These are phyloP conservation scores for Sminthurinus aureus DNA, from an alignment of 2,888 invertebrate species.

Conservation along the genomic window DNA sequence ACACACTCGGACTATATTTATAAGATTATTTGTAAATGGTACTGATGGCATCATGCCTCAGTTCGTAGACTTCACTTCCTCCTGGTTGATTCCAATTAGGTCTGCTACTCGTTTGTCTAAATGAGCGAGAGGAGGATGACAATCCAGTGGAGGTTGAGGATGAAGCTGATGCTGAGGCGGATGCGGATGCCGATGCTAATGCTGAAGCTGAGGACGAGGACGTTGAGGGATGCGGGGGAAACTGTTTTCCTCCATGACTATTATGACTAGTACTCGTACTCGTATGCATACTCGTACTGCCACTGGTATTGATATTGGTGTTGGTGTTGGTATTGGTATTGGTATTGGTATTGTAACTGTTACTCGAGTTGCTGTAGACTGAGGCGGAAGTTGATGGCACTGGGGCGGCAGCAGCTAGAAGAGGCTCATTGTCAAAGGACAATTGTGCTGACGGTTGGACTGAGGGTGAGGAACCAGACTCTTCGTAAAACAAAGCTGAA, in stretches of 20 bases:
- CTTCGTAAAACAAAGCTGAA: constrained; percentile 47
- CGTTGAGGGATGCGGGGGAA: constrained; percentile 19
- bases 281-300: neutral
- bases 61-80: constrained; percentile 64
- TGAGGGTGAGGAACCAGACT: constrained; percentile 48
- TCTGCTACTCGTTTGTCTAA: constrained; percentile 43
- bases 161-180: constrained; percentile 14
- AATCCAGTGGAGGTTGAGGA: constrained; percentile 14
- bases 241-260: constrained; percentile 24
- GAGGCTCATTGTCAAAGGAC: constrained; percentile 57
- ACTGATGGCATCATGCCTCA: constrained; percentile 65
- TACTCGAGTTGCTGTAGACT: neutral
- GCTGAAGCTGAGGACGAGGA: constrained; percentile 21
- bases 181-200: constrained; percentile 26
- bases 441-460: constrained; percentile 53
- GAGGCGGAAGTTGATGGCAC: constrained; percentile 44
- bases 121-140: constrained; percentile 27
- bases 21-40: constrained; percentile 64
- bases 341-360: neutral
- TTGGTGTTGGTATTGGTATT: neutral
- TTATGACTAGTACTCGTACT: neutral
- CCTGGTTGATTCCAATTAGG: constrained; percentile 59
- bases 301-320: neutral
- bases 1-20: neutral
- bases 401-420: constrained; percentile 39